Base-by-base conservation (phyloP, 2,888 invertebrate species). In the Caenorhabditis uteleia region DNA sequence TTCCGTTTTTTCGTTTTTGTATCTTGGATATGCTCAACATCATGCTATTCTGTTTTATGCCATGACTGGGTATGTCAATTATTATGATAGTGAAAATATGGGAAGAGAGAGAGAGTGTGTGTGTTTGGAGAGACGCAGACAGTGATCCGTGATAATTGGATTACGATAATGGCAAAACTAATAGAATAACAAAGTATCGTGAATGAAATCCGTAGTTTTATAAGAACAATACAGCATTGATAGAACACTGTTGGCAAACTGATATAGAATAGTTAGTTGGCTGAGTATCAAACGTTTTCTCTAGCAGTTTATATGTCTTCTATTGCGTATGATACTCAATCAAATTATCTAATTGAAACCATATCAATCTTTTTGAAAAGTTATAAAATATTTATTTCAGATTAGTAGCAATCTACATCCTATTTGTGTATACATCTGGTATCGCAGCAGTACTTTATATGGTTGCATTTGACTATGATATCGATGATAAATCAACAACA, bases 401-500 rank as follows among this genome's bases (percentile, higher is more conserved):
- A 8, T 31, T 70, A 12, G 58, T 73, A 25, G 68, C 40, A 16
- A 40, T 66, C 3, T 68, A 59, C 49, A 73, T 73, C 26, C 18
- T 61, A 5, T 60, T 70, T 43, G 56, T 73, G 27, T 73, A 73
- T 47, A 48, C 64, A 1, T 55, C 60, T 23, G 73, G 73, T 31
- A 68, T 73, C 20, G 53, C 59, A n/a, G 68, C 73, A 6, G 68
- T 73, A 6, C 58, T 73, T 26, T 70, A 64, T 44, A 73, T 73
- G 73, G 69, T 70, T 14, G 50, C 33, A 2, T 25, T 48, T 6
- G 68, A 62, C 16, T 68, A 68, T 20, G 59, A 68, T 3, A 38
- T 25, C 29, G 55, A 54, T 29, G 25, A 46, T 0, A 54, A 43
- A 23, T n/a, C n/a, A n/a, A n/a, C n/a, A n/a, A n/a, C n/a, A n/a